Percentiles rank a stretch among this genome's conserved stretches.
phyloP scores from a whole-genome alignment of 2,797 vertebrate genomes.

The Hapalemur alaotrensis region DNA sequence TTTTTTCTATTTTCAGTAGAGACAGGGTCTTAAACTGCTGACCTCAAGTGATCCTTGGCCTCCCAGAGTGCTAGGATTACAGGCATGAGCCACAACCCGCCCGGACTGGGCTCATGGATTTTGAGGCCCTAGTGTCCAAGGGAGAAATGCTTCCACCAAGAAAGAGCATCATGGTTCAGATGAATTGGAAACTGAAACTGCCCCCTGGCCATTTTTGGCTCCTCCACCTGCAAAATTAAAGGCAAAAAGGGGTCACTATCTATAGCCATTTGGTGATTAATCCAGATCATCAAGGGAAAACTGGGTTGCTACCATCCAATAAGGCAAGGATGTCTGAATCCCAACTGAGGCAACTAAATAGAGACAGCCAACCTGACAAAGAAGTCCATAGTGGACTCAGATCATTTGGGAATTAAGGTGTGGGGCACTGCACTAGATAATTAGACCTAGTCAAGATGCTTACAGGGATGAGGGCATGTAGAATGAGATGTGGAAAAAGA shows the following conservation, averaged over 20 bases:
- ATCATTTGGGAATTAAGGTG: background rate
- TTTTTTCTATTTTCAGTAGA: too few relatives aligned
- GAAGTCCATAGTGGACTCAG: background rate
- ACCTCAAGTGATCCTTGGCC: too few relatives aligned
- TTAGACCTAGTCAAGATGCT: background rate
- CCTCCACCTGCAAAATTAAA: background rate
- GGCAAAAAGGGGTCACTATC: background rate
- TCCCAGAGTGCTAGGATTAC: too few relatives aligned
- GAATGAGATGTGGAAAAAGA: background rate
- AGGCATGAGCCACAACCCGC: too few relatives aligned
- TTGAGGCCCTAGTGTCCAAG: background rate
- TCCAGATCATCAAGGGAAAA: background rate
- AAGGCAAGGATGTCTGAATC: background rate
- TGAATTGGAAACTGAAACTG: background rate
- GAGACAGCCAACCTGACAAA: background rate
- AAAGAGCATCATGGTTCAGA: background rate
- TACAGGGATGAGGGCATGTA: background rate
- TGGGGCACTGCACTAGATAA: background rate
- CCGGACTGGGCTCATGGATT: background rate
- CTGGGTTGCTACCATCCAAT: background rate
- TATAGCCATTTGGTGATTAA: background rate
- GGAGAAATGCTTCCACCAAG: background rate
- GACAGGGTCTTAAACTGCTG: too few relatives aligned
- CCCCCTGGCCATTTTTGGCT: background rate
- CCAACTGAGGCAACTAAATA: background rate